These are phyloP conservation scores for Pipa parva DNA, from an alignment of 2,113 vertebrate species.

Conservation along the genomic window DNA sequence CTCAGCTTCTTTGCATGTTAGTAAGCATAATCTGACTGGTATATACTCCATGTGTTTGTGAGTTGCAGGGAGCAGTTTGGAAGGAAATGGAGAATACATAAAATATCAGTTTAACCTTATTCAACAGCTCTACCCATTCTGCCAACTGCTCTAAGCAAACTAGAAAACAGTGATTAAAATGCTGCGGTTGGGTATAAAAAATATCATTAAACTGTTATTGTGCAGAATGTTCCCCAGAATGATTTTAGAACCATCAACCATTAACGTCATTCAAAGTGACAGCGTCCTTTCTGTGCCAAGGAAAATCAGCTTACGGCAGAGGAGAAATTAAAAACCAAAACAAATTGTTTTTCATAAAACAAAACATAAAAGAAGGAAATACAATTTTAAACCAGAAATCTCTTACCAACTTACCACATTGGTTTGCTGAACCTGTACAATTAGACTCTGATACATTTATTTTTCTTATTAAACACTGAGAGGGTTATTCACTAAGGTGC, in stretches of 20 bases:
- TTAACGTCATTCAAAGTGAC: constrained; percentile 29
- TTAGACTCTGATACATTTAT: too few species aligned
- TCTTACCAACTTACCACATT: too few species aligned
- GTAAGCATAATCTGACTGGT: constrained; percentile 14
- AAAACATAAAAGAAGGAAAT: constrained; percentile 11
- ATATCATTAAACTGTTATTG: constrained; percentile 41
- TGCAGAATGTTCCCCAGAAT: constrained; percentile 27
- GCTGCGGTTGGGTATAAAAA: constrained; percentile 33
- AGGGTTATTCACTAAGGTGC: background rate
- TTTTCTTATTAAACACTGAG: too few species aligned
- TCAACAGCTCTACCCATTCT: constrained; percentile 28
- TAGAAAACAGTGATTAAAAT: constrained; percentile 38
- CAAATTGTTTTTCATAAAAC: background rate
- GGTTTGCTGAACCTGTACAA: too few species aligned
- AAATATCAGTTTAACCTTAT: constrained; percentile 23
- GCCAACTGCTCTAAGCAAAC: constrained; percentile 33
- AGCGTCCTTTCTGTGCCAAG: constrained; percentile 12
- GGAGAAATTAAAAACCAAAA: background rate
- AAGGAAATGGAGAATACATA: constrained; percentile 4
- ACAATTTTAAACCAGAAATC: background rate
- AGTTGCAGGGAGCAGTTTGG: constrained; percentile 1
- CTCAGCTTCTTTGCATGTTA: constrained; percentile 2
- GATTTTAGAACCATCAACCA: constrained; percentile 18
- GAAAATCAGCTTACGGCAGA: constrained; percentile 2
- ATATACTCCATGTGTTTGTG: constrained; percentile 11